Percentiles rank a stretch among this genome's conserved stretches.
Conservation (phyloP, 2,797 vertebrate species). For the Centroberyx gerrardi region DNA sequence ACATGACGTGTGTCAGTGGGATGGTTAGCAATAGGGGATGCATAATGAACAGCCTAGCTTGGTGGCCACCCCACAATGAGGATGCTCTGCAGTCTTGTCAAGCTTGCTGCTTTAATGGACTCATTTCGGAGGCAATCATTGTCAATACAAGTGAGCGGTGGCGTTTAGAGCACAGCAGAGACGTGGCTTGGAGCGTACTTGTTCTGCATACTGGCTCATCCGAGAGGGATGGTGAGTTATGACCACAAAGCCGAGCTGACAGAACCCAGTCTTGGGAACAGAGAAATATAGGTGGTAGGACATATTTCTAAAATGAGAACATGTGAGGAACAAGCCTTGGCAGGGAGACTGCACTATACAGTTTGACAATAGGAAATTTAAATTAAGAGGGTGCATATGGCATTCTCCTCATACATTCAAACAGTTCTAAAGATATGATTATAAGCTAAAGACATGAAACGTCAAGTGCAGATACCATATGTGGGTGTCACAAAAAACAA, state of each 20-base stretch:
- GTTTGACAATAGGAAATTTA: constrained; percentile 91
- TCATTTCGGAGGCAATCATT: constrained; percentile 95
- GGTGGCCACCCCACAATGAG: constrained; percentile 63
- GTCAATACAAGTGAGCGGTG: constrained; percentile 91
- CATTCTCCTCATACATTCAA: constrained; percentile 88
- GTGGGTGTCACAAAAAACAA: background rate
- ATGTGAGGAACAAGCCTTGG: constrained; percentile 87
- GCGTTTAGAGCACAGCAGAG: constrained; percentile 76
- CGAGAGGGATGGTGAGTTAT: constrained; percentile 87
- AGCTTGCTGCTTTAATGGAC: constrained; percentile 91
- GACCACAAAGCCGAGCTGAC: constrained; percentile 87
- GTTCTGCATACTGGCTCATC: constrained; percentile 84
- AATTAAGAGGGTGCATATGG: constrained; percentile 92
- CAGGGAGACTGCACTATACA: constrained; percentile 77
- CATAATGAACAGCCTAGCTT: constrained; percentile 80
- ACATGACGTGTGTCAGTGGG: constrained; percentile 80
- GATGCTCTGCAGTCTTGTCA: constrained; percentile 84
- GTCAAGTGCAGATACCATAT: constrained; percentile 86
- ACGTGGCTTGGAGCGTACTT: constrained; percentile 46
- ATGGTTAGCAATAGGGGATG: constrained; percentile 78
- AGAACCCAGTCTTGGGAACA: constrained; percentile 86
- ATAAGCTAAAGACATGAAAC: constrained; percentile 87
- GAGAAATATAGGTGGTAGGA: constrained; percentile 83
- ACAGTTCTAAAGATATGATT: constrained; percentile 89
- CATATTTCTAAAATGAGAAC: constrained; percentile 84